Percentiles rank a stretch among this genome's conserved stretches.
Conservation (phyloP, 2,113 vertebrate species). For the Erpornis zantholeuca region DNA sequence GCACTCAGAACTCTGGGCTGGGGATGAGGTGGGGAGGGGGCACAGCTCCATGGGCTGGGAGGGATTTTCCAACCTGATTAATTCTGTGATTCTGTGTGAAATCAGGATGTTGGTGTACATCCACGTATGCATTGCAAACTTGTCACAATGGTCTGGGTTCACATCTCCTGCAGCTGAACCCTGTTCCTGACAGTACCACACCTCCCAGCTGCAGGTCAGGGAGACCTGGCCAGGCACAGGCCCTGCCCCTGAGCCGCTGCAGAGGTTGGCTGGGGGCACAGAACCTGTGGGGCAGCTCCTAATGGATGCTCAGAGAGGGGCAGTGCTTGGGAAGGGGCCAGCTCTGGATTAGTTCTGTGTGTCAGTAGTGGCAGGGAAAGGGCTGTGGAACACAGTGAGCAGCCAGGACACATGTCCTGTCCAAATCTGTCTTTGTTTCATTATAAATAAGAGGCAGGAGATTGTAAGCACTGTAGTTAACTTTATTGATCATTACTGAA, state of each 20-base stretch:
- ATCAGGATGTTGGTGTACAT: rapidly evolving
- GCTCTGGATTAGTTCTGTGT: background rate
- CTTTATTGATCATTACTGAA: background rate
- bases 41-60: too few relatives aligned
- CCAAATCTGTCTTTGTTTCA: background rate
- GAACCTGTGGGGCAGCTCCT: rapidly evolving
- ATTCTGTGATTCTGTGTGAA: background rate
- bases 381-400: background rate
- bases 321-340: background rate
- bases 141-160: too few relatives aligned
- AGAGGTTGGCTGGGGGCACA: background rate
- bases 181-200: too few relatives aligned
- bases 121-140: rapidly evolving
- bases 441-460: background rate
- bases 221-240: background rate
- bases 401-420: rapidly evolving
- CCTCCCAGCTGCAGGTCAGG: background rate
- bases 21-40: too few relatives aligned
- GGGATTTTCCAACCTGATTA: too few relatives aligned
- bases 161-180: background rate
- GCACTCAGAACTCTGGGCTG: too few relatives aligned
- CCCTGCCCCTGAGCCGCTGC: background rate
- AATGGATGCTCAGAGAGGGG: background rate
- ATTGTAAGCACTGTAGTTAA: background rate
- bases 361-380: rapidly evolving